Base-by-base conservation (phyloP, 2,888 invertebrate genomes). In the Eristalinus sepulchralis region DNA sequence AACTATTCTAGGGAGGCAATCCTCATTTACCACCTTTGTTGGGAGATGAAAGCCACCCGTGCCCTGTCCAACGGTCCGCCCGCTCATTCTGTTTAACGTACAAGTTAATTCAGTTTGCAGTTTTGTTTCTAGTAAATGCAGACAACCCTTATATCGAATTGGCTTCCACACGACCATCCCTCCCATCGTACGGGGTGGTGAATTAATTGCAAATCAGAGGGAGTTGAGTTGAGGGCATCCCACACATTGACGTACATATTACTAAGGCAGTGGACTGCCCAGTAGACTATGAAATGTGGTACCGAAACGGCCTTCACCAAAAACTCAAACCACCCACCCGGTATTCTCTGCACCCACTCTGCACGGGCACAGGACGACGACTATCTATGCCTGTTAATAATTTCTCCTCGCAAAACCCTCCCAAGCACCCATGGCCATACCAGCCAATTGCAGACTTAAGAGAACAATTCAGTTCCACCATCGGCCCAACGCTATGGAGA, bases 41-140 rank as follows among this genome's bases (percentile, higher is more conserved):
- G 66, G 59, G 47, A 71, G 75, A 81, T 80, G 81, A 67, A 47
- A 76, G 33, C 72, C 27, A 33, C 31, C 27, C 27, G 27, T 34
- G 59, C 70, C 57, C 24, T 39, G 27, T 67, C 39, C 47, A 47
- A 47, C n/a, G 17, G 39, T 8, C n/a, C 67, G 55, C 57, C 24
- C 72, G 1, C 75, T 24, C 73, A 24, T 70, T 75, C 75, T 86
- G 75, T 75, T 86, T 83, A 83, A 79, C 83, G 83, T 79, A 86
- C 83, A 86, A 86, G 86, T 86, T 86, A 86, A 86, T 86, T 86
- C 86, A 86, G 86, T 86, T 86, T 86, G 83, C 86, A 86, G 79
- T 86, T 86, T 78, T 79, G 79, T 79, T 83, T 77, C 72, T 86
- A 75, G 83, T 83, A 86, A 86, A 86, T 86, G 86, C 86, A 83